Evolutionary conservation across 2,113 vertebrate species (phyloP).

Genomic region (Hippopotamus amphibius): DNA sequence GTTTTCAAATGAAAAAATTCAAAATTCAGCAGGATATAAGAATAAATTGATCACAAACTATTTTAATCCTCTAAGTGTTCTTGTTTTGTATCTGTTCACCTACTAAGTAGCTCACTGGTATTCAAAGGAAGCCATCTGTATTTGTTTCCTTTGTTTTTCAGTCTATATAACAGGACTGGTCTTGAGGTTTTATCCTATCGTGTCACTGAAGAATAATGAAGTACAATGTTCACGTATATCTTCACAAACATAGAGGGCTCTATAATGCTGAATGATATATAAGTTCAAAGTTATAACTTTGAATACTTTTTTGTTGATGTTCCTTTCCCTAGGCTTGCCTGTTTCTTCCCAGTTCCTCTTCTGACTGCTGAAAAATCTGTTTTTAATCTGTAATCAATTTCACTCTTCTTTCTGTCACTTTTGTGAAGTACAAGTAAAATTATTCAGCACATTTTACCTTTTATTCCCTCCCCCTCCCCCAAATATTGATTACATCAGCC

Average conservation of each 20-base stretch:
- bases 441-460: conserved; percentile 58
- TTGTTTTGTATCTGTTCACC: not conserved
- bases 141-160: not conserved
- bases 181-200: not conserved
- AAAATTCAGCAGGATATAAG: not conserved
- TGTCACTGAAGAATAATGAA: conserved; percentile 25
- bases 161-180: not conserved
- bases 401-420: not conserved
- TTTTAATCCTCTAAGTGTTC: not conserved
- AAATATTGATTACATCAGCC: conserved; percentile 60
- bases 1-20: conserved; percentile 33
- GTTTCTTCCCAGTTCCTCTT: conserved; percentile 59
- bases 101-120: not conserved
- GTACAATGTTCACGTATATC: not conserved
- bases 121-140: not conserved
- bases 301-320: conserved; percentile 42
- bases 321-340: not conserved
- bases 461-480: not conserved
- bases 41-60: not conserved
- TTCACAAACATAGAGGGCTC: not conserved
- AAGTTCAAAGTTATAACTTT: conserved; percentile 29
- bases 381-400: conserved; percentile 69
- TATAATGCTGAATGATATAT: conserved; percentile 10
- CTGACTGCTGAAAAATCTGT: conserved; percentile 38
- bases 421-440: conserved; percentile 53